phyloP scores from a whole-genome alignment of 2,797 vertebrate species.

The Sebastes ruberrimus region DNA sequence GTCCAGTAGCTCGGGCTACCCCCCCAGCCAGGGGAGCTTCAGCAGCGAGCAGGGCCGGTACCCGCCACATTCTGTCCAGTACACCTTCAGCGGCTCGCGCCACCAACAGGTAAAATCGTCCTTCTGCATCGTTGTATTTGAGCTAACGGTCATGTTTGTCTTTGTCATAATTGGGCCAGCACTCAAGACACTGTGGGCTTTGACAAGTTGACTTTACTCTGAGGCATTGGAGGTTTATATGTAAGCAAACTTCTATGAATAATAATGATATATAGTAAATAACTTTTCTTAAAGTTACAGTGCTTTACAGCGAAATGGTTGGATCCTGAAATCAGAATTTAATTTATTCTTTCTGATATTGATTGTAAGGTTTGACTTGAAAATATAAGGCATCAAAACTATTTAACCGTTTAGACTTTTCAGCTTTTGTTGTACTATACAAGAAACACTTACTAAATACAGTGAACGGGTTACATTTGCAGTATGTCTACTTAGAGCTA shows the following conservation, averaged over 20 bases:
- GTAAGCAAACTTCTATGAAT: not conserved
- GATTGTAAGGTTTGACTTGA: not conserved
- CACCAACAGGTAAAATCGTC: conserved; percentile 89
- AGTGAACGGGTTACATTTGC: not conserved
- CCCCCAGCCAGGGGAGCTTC: conserved; percentile 96
- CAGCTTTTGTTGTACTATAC: not conserved
- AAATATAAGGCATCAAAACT: not conserved
- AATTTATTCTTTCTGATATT: not conserved
- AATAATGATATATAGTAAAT: not conserved
- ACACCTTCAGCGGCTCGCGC: conserved; percentile 88
- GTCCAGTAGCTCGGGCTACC: conserved; percentile 95
- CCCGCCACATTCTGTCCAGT: conserved; percentile 94
- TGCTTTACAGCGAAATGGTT: not conserved
- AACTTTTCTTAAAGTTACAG: not conserved
- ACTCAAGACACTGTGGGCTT: not conserved
- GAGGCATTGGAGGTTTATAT: not conserved
- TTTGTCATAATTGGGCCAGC: not conserved
- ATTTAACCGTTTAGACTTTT: not conserved
- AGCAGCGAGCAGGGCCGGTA: conserved; percentile 95
- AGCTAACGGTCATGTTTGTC: not conserved
- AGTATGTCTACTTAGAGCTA: not conserved
- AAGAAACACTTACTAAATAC: not conserved
- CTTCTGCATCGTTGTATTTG: not conserved
- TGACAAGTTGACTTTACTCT: not conserved
- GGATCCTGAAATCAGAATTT: not conserved